phyloP scores from a whole-genome alignment of 2,888 invertebrate species.

The Nomada ruficornis region DNA sequence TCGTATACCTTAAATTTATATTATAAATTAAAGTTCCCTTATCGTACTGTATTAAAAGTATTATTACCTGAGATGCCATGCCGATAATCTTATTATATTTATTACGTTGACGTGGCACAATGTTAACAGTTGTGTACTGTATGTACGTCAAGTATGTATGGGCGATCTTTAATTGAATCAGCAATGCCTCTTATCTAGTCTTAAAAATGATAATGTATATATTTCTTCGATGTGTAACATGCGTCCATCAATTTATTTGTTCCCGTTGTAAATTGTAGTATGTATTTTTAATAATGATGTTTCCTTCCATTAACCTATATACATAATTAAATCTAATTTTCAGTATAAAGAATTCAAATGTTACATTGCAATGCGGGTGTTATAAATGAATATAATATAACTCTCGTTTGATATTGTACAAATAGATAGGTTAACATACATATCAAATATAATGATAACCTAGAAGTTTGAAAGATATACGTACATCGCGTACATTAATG shows the following conservation, averaged over 20 bases:
- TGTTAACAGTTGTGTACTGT: slow-evolving; percentile 1
- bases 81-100: slow-evolving; percentile 16
- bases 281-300: background rate
- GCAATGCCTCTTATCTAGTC: slow-evolving; percentile 34
- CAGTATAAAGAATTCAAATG: background rate
- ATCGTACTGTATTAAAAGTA: background rate
- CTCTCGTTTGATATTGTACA: slow-evolving; percentile 2
- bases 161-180: slow-evolving; percentile 10
- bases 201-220: slow-evolving; percentile 20
- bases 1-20: slow-evolving; percentile 86
- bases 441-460: background rate
- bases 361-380: too few species aligned
- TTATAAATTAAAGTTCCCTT: background rate
- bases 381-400: background rate
- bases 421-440: slow-evolving; percentile 3
- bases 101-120: slow-evolving; percentile 39
- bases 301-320: slow-evolving; percentile 6
- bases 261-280: background rate
- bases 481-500: too few species aligned
- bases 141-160: background rate
- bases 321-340: background rate
- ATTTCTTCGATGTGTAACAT: slow-evolving; percentile 2
- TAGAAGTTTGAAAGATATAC: background rate
- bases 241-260: background rate
- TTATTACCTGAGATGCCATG: slow-evolving; percentile 65